Percentiles rank a stretch among this genome's conserved stretches.
These are phyloP conservation scores for Neopelma chrysocephalum DNA, from an alignment of 2,797 vertebrate species.

Conservation along the genomic window DNA sequence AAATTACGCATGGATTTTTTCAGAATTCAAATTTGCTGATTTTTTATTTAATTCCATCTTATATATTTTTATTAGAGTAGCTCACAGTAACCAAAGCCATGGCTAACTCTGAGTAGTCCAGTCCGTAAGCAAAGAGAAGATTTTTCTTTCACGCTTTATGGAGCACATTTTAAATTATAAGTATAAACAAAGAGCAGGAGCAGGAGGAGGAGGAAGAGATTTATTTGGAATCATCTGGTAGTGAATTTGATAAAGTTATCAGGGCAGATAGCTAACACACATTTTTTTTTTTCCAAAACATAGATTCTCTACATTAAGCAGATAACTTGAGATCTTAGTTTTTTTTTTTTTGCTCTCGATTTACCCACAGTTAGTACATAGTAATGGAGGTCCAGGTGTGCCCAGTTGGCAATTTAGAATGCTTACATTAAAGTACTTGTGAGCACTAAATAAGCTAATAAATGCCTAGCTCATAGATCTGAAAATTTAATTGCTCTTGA, in stretches of 20 bases:
- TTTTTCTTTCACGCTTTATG: neutral
- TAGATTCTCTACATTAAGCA: neutral
- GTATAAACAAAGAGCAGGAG: neutral
- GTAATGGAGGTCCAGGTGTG: neutral
- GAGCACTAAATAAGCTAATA: neutral
- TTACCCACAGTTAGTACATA: neutral
- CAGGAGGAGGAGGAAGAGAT: neutral
- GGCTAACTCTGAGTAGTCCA: neutral
- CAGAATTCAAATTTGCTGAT: neutral
- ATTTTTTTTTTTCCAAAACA: fast-evolving
- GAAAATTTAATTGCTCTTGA: neutral
- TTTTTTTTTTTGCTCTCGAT: neutral
- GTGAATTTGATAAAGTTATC: neutral
- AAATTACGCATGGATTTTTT: neutral
- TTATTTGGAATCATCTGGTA: neutral
- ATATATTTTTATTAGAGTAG: neutral
- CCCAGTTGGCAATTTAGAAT: neutral
- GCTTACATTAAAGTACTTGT: neutral
- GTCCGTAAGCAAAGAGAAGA: neutral
- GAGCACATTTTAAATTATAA: neutral
- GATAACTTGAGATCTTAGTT: neutral
- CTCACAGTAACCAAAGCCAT: neutral
- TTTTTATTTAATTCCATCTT: neutral
- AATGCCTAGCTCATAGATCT: neutral
- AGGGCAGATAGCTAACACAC: neutral